phyloP scores from a whole-genome alignment of 30 jellyfish, hydroid and myxozoan species.

The Hydractinia symbiolongicarpus region DNA sequence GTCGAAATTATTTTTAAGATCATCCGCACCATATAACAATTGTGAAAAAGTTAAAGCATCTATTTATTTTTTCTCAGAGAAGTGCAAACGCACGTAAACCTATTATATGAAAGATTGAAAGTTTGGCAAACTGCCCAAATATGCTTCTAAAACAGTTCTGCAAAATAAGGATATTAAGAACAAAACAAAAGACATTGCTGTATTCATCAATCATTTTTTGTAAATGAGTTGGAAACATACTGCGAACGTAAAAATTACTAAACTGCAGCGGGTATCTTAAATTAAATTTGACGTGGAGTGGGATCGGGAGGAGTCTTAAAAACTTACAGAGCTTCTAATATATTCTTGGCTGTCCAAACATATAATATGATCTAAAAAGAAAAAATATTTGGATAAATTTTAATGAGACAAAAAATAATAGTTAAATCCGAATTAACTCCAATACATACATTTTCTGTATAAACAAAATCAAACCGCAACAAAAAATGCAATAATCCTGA shows the following conservation, averaged over 20 bases:
- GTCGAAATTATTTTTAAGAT: too few species aligned
- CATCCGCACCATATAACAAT: too few species aligned
- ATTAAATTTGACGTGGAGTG: too few species aligned
- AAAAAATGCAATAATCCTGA: too few species aligned
- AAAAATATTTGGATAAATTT: background rate
- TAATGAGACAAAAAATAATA: background rate
- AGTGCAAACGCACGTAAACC: too few species aligned
- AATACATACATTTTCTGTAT: background rate
- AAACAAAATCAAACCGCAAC: too few species aligned
- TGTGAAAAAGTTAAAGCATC: too few species aligned
- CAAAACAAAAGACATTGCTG: background rate
- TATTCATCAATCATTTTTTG: too few species aligned
- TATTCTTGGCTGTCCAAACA: constrained; percentile 37
- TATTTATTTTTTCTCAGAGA: too few species aligned
- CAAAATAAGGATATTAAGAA: background rate
- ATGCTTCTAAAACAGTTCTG: background rate
- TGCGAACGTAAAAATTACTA: too few species aligned
- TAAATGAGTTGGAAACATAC: background rate
- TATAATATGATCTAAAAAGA: constrained; percentile 15
- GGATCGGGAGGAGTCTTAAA: background rate
- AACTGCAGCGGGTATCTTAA: too few species aligned
- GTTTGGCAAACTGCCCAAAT: background rate
- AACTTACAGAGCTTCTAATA: constrained; percentile 32
- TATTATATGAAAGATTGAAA: too few species aligned
- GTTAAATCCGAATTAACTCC: background rate